A percentile compares a stretch with the other conserved stretches of the same genome.
These are phyloP conservation scores for Galagoides demidoff DNA, from an alignment of 2,797 vertebrate genomes.

Conservation along the genomic window DNA sequence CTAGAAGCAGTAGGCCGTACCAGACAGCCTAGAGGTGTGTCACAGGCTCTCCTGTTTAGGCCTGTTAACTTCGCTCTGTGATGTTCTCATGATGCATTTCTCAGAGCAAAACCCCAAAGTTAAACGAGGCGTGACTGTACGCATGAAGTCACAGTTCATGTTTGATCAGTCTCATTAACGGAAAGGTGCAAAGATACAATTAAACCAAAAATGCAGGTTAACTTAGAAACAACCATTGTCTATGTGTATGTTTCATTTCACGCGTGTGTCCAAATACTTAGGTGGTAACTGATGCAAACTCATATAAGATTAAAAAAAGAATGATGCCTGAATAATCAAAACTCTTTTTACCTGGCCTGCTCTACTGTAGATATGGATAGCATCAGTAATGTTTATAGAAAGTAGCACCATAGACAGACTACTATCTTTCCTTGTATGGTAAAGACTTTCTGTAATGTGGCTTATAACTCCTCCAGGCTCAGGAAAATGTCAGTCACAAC, in stretches of 20 bases:
- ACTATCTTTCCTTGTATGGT: background rate
- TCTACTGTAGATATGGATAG: background rate
- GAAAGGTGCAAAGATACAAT: background rate
- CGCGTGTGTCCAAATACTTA: background rate
- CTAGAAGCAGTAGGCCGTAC: background rate
- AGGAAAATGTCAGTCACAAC: background rate
- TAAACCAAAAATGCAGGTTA: background rate
- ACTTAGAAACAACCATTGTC: background rate
- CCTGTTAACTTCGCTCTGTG: background rate
- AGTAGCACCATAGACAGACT: background rate
- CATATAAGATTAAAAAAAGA: background rate
- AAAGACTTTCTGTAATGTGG: background rate
- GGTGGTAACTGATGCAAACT: background rate
- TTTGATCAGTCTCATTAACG: background rate
- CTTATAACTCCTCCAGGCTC: background rate
- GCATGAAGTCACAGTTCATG: conserved; percentile 15
- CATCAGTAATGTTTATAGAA: background rate
- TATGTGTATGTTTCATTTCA: background rate
- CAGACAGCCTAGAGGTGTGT: too few relatives aligned
- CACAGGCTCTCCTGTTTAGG: background rate
- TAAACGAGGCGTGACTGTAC: background rate
- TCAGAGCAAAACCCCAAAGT: background rate
- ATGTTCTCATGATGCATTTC: background rate
- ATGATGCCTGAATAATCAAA: background rate
- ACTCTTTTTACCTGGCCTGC: background rate